Conservation (phyloP, 1,140 invertebrate species). For the Zaprionus kolodkinae region DNA sequence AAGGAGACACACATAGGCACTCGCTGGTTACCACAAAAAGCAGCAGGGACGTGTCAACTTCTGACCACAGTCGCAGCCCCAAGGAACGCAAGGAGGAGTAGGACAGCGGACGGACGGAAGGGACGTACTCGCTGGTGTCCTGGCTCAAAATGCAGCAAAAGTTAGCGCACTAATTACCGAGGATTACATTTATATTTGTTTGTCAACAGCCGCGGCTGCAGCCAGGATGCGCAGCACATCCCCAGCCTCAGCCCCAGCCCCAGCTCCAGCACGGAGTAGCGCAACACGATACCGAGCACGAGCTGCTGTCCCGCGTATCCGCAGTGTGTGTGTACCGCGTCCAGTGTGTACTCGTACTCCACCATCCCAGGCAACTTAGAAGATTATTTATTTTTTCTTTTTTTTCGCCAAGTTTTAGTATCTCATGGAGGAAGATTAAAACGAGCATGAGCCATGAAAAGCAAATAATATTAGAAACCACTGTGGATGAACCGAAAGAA, state of each 20-base stretch:
- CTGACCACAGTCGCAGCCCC: conserved; percentile 58
- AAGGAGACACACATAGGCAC: conserved; percentile 10
- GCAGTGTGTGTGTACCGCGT: neutral
- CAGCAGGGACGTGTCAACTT: conserved; percentile 71
- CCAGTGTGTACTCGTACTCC: neutral
- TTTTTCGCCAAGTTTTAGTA: conserved; percentile 49
- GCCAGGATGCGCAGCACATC: neutral
- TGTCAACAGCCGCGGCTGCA: conserved; percentile 70
- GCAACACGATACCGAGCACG: conserved; percentile 48
- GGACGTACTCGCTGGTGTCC: conserved; percentile 47
- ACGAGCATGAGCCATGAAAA: conserved; percentile 16
- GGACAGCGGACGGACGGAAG: conserved; percentile 16
- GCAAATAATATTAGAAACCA: neutral
- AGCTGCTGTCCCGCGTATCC: conserved; percentile 38
- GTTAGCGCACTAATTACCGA: conserved; percentile 83
- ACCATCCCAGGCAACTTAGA: conserved; percentile 62
- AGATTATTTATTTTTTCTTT: conserved; percentile 68
- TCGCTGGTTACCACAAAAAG: conserved; percentile 63
- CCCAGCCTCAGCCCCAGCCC: too few relatives aligned
- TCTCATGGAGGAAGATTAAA: conserved; percentile 41
- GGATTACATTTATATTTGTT: conserved; percentile 83
- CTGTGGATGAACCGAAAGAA: neutral
- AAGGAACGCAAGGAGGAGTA: conserved; percentile 30
- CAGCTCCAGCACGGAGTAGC: neutral
- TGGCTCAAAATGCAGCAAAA: conserved; percentile 81